Evolutionary conservation across 2,797 vertebrate genomes (phyloP).

Genomic region (Pyrrhura leucotis): DNA sequence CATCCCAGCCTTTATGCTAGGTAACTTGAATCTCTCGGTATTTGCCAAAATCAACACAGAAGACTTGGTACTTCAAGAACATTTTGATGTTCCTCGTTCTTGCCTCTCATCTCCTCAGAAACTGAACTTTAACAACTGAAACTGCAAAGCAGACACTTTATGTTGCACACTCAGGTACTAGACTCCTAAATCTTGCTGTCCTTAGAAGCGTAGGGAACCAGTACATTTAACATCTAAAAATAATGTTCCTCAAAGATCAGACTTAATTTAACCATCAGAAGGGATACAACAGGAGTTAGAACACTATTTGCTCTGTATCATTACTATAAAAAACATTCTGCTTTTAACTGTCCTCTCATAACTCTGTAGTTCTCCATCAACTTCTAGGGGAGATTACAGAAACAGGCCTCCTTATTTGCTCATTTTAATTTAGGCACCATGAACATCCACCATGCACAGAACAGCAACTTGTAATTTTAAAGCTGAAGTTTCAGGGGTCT

Average conservation of each 20-base stretch:
- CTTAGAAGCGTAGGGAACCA: background rate
- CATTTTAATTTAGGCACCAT: background rate
- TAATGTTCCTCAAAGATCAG: background rate
- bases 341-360: background rate
- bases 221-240: background rate
- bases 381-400: background rate
- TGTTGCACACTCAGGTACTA: background rate
- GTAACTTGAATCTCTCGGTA: background rate
- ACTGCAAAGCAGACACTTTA: background rate
- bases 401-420: background rate
- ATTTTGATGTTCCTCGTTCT: background rate
- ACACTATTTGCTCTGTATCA: background rate
- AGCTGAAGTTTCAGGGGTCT: background rate
- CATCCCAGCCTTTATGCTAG: background rate
- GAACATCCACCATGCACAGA: background rate
- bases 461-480: background rate
- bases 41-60: background rate
- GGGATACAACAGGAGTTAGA: background rate
- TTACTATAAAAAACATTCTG: background rate
- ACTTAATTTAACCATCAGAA: background rate
- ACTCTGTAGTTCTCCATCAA: background rate
- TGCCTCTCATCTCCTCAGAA: background rate
- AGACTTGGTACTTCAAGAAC: background rate
- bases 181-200: background rate
- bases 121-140: background rate